phyloP scores from a whole-genome alignment of 2,797 vertebrate genomes.

The Nyctalus aviator region DNA sequence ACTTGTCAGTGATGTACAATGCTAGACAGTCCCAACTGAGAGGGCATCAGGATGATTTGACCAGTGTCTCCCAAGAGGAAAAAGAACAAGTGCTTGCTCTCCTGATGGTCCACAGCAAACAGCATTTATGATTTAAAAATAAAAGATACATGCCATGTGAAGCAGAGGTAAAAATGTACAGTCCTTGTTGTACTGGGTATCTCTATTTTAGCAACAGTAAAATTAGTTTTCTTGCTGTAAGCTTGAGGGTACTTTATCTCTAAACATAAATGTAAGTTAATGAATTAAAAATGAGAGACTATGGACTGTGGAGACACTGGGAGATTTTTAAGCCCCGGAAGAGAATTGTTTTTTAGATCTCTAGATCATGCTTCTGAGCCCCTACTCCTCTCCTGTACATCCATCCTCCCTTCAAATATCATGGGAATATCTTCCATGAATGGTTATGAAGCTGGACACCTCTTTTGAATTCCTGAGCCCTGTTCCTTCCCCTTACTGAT shows the following conservation, averaged over 20 bases:
- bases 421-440: not conserved
- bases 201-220: conserved; percentile 24
- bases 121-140: conserved; percentile 4
- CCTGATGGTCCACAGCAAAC: not conserved
- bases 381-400: not conserved
- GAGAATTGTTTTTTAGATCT: not conserved
- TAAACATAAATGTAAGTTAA: conserved; percentile 45
- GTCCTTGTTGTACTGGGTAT: conserved; percentile 9
- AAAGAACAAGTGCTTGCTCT: not conserved
- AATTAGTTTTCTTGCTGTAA: conserved; percentile 23
- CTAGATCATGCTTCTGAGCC: not conserved
- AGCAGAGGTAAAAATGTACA: not conserved
- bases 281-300: not conserved
- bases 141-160: not conserved
- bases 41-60: not conserved
- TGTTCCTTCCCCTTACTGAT: not conserved
- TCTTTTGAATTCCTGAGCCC: not conserved
- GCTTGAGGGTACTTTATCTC: not conserved
- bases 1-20: not conserved
- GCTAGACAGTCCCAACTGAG: not conserved
- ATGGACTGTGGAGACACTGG: not conserved
- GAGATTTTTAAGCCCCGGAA: not conserved
- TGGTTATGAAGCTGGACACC: not conserved
- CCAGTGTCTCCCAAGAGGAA: conserved; percentile 4
- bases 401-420: not conserved